phyloP scores from a whole-genome alignment of 2,797 vertebrate species.

The Anguilla pacifica region DNA sequence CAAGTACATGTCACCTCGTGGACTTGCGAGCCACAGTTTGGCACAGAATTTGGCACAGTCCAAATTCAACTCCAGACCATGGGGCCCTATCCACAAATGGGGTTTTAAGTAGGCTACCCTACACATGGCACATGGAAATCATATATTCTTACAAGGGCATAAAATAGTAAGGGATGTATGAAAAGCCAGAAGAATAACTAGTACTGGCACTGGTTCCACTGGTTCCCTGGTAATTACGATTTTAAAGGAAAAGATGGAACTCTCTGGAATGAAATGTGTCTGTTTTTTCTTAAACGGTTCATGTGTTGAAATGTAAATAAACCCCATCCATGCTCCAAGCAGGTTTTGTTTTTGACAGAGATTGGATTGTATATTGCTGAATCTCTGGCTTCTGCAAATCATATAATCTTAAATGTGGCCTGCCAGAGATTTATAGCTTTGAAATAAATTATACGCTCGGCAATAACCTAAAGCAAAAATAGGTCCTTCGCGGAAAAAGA shows the following conservation, averaged over 20 bases:
- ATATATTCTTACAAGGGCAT: not conserved
- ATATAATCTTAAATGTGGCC: conserved; percentile 64
- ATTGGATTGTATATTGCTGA: conserved; percentile 35
- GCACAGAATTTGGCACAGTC: too few species aligned
- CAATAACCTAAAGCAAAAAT: conserved; percentile 67
- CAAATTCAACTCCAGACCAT: not conserved
- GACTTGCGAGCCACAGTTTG: too few species aligned
- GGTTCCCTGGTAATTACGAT: not conserved
- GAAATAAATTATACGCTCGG: conserved; percentile 73
- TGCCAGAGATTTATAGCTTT: conserved; percentile 65
- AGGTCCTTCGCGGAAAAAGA: conserved; percentile 51
- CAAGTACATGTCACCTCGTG: too few species aligned
- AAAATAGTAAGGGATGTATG: not conserved
- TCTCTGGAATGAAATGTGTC: not conserved
- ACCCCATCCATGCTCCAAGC: too few species aligned
- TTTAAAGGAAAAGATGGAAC: not conserved
- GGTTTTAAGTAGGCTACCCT: not conserved
- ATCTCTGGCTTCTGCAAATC: conserved; percentile 42
- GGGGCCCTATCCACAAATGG: not conserved
- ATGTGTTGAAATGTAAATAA: not conserved
- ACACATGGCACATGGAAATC: not conserved
- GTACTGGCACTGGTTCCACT: not conserved
- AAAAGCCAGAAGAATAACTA: not conserved
- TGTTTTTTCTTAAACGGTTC: not conserved
- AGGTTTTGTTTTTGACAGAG: conserved; percentile 31